A percentile compares a stretch with the other conserved stretches of the same genome.
These are phyloP conservation scores for Flexamia atlantica DNA, from an alignment of 2,888 invertebrate species.

Conservation along the genomic window DNA sequence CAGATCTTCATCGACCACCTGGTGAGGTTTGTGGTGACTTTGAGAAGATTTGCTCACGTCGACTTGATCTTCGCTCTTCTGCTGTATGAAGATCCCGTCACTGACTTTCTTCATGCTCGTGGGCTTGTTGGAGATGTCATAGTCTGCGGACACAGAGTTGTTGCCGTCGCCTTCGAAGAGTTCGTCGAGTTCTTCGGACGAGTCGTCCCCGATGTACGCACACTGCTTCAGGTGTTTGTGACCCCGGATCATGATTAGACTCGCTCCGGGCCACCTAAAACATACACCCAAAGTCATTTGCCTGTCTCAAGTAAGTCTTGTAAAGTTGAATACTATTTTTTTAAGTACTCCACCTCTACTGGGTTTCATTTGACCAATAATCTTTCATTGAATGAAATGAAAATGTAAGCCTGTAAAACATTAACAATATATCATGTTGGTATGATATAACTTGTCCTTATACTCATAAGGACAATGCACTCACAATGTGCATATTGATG, in stretches of 20 bases:
- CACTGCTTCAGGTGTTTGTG: conserved; percentile 88
- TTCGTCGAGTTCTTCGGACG: conserved; percentile 86
- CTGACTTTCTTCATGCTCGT: conserved; percentile 81
- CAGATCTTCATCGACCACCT: not conserved
- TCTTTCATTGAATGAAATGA: too few relatives aligned
- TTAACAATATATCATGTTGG: too few relatives aligned
- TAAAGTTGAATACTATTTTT: too few relatives aligned
- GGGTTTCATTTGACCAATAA: too few relatives aligned
- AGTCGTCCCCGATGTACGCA: conserved; percentile 89
- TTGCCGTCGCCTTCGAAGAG: conserved; percentile 73
- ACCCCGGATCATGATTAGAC: conserved; percentile 86
- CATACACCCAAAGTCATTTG: not conserved
- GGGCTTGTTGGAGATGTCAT: conserved; percentile 80
- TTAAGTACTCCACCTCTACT: too few relatives aligned
- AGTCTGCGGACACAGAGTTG: conserved; percentile 71
- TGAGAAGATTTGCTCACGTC: conserved; percentile 46
- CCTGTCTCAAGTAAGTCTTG: too few relatives aligned
- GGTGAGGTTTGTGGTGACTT: conserved; percentile 52
- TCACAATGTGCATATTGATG: too few relatives aligned
- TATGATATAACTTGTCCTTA: too few relatives aligned
- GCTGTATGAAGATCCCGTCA: conserved; percentile 80
- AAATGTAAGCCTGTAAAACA: too few relatives aligned
- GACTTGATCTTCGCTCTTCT: conserved; percentile 73
- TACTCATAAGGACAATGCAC: too few relatives aligned
- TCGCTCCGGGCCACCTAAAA: conserved; percentile 86